Evolutionary conservation across 2,797 vertebrate species (phyloP), one percentile per base, ranked within the genome.

Genomic region (Todus mexicanus): DNA sequence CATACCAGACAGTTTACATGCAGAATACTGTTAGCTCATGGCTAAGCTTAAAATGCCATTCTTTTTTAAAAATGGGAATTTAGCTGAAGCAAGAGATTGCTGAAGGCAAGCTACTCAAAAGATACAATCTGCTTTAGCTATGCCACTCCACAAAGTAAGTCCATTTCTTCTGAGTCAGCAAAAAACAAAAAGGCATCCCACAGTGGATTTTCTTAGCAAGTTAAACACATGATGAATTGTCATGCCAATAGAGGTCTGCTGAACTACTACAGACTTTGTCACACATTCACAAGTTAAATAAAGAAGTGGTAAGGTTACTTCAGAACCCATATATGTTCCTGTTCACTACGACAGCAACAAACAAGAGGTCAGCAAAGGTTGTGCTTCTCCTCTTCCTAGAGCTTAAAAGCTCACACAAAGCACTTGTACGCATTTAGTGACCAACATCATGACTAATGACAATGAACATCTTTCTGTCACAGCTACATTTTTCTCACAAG

Each of bases 391-490:
- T 89, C 22, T 89, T 74, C 31, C 33, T 38, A 54, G 35, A 71
- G 1, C 18, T 54, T 38, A 9, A 25, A 70, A 64, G 33, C 0
- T 8, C 60, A 66, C 17, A 57, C 19, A 33, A 68, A 84, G 45
- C 13, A 79, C 21, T 51, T 63, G 22, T 6, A 79, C 0, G 0
- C 7, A 66, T 71, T 71, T 57, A 64, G 29, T 19, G 31, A 87
- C 12, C 26, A 68, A 57, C 23, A 68, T 10, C 16, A 53, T 1
- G 10, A 81, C 19, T 1, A 1, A 35, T 0, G 0, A 64, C 7
- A 45, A 74, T 1, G 11, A 82, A 38, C 9, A 8, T 6, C 2
- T 47, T 83, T 77, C 45, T 5, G 2, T 17, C 16, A n/a, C 40
- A 68, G 25, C 25, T 71, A 38, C 10, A 4, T 72, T 80, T 54